These are phyloP conservation scores for Coenobita brevimanus DNA, from an alignment of 1,140 invertebrate genomes.

Conservation along the genomic window DNA sequence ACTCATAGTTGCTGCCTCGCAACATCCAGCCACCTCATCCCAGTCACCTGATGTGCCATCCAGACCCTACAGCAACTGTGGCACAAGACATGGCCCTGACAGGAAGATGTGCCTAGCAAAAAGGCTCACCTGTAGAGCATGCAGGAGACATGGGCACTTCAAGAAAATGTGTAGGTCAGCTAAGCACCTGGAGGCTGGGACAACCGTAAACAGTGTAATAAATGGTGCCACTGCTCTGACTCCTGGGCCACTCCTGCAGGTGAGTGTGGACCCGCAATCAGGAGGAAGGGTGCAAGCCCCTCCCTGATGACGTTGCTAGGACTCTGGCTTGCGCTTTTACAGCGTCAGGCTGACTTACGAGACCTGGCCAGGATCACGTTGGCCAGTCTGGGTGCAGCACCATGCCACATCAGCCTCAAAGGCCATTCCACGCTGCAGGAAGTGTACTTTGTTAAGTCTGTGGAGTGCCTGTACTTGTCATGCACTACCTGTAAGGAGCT, in stretches of 20 bases:
- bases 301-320: conserved; percentile 7
- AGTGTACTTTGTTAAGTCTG: too few species aligned
- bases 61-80: too few species aligned
- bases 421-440: too few species aligned
- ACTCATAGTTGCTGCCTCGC: neutral
- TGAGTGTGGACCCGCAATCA: neutral
- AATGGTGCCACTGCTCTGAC: neutral
- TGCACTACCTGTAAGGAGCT: too few species aligned
- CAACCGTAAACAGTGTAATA: neutral
- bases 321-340: conserved; percentile 5
- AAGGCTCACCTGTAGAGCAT: neutral
- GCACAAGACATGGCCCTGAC: too few species aligned
- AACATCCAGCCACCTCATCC: too few species aligned
- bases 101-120: too few species aligned
- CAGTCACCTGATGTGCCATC: too few species aligned
- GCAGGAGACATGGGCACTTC: neutral
- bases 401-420: neutral
- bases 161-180: too few species aligned
- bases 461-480: too few species aligned
- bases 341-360: conserved; percentile 3
- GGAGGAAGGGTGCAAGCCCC: neutral
- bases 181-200: too few species aligned
- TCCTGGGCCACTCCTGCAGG: conserved; percentile 1
- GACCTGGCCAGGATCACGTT: conserved; percentile 9
- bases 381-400: neutral